phyloP scores from a whole-genome alignment of 2,113 vertebrate species.

The Bucco capensis region DNA sequence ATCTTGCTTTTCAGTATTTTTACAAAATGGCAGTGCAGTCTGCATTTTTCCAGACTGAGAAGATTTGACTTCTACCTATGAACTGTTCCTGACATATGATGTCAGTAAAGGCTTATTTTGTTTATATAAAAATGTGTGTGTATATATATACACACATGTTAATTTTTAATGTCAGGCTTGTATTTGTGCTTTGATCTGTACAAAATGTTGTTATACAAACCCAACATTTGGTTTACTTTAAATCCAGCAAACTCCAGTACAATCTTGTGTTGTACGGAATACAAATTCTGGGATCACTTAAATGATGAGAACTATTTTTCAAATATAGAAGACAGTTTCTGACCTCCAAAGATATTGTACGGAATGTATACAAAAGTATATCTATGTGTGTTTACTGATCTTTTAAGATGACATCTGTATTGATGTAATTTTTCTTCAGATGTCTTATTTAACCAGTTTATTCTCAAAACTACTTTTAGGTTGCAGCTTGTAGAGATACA shows the following conservation, averaged over 20 bases:
- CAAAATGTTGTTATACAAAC: background rate
- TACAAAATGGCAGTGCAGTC: background rate
- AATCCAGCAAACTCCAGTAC: background rate
- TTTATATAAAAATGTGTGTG: background rate
- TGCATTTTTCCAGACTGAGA: background rate
- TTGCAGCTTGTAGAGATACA: slow-evolving; percentile 95
- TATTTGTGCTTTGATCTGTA: background rate
- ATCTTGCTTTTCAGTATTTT: background rate
- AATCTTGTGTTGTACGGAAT: background rate
- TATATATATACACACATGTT: background rate
- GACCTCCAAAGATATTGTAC: background rate
- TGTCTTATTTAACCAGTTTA: background rate
- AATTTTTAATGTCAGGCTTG: background rate
- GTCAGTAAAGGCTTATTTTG: background rate
- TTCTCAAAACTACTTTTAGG: slow-evolving; percentile 71
- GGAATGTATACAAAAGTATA: background rate
- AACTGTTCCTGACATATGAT: background rate
- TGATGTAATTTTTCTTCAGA: background rate
- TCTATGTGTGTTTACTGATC: background rate
- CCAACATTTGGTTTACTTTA: background rate
- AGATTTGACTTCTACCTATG: background rate
- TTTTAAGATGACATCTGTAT: background rate
- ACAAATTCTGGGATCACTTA: background rate
- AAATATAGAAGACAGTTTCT: background rate
- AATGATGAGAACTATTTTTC: background rate